Base-by-base conservation (phyloP, 2,888 invertebrate species). In the Lordiphosa fenestrarum region DNA sequence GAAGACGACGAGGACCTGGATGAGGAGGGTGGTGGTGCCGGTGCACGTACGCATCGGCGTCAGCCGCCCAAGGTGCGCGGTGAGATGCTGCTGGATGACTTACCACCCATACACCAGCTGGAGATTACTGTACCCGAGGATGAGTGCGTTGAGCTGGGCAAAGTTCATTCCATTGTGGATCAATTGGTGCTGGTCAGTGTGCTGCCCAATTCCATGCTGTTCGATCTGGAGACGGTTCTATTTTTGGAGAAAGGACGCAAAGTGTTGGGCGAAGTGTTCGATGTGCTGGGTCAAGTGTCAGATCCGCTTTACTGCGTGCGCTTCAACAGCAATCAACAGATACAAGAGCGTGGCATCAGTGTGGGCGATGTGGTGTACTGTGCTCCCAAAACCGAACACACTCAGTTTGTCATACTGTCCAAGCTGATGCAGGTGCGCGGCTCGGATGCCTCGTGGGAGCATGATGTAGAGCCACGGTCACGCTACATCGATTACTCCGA, bases 281-380 rank as follows among this genome's bases (percentile, higher is more conserved):
- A 98, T 91, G 96, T 98, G 0, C 94, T 98, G 87, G 98, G 98
- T 10, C 95, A 94, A 48, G 95, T 98, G 0, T 91, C 92, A 0
- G 93, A 94, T 74, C 98, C 98, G 0, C 92, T 95, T 71, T 98
- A 98, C 89, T 94, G 95, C 71, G 92, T 98, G n/a, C 92, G 98
- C 3, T 98, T 98, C 89, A 98, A 97, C 90, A 93, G 92, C 0
- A 87, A 89, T 9, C 92, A 94, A 51, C 95, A 98, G 85, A 95
- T 96, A 50, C 88, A 91, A 44, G 91, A 92, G 41, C 92, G 92
- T 64, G 93, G 93, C 46, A 92, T 96, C 2, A 87, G 90, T 71
- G 88, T 92, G 47, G 96, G 95, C 47, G 91, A 92, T 87, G 91
- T 91, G 6, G 95, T 98, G 4, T 98, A 92, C 90, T 95, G 94